Percentiles rank a stretch among this genome's conserved stretches.
Evolutionary conservation across 2,113 vertebrate genomes (phyloP).

Genomic region (Pachypanchax playfairii): DNA sequence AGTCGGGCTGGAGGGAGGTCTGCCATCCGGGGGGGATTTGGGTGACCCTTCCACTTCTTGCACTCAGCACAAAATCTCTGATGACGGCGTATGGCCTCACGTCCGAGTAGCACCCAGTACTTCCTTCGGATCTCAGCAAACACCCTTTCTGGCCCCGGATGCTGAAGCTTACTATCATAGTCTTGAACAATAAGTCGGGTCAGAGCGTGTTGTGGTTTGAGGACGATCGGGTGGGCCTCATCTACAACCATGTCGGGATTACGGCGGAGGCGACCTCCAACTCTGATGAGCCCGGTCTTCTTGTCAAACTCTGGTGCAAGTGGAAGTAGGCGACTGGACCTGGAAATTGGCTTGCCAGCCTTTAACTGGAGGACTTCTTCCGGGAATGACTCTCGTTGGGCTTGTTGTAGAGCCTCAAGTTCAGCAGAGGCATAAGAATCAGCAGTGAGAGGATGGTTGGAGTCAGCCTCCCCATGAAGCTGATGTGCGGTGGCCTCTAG

Average conservation of each 20-base stretch:
- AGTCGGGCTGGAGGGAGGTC: neutral
- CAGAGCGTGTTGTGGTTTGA: neutral
- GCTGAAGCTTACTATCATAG: neutral
- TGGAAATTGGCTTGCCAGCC: neutral
- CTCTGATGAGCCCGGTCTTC: neutral
- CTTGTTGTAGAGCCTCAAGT: too few relatives aligned
- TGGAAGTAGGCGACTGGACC: neutral
- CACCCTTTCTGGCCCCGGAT: neutral
- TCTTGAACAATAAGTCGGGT: neutral
- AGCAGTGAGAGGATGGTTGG: too few relatives aligned
- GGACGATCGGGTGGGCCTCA: neutral
- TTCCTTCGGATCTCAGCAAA: neutral
- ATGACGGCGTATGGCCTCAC: neutral
- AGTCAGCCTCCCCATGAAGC: too few relatives aligned
- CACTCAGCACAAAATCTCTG: neutral
- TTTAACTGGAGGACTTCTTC: neutral
- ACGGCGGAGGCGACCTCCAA: neutral
- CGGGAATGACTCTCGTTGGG: neutral
- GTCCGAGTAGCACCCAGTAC: neutral
- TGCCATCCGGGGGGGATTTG: neutral
- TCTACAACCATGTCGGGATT: neutral
- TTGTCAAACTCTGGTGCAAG: neutral
- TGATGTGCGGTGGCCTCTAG: neutral
- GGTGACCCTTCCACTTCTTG: neutral
- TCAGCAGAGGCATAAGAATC: too few relatives aligned